Evolutionary conservation across 2,888 invertebrate genomes (phyloP).

Genomic region (Byasa hedistus): DNA sequence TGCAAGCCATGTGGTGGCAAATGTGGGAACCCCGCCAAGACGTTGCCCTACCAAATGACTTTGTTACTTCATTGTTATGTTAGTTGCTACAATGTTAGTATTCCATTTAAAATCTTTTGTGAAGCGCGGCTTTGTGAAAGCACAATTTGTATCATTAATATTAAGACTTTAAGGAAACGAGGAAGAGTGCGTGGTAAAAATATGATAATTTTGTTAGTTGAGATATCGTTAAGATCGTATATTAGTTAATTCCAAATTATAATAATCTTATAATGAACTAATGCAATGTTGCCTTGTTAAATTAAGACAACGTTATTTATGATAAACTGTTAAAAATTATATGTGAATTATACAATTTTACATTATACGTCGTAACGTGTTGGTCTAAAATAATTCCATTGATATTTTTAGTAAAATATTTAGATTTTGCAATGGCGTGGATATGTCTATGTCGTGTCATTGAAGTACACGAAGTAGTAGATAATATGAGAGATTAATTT

Average conservation of each 20-base stretch:
- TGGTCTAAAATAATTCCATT: not conserved
- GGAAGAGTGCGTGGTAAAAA: not conserved
- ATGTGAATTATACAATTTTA: too few species aligned
- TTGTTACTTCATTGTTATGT: conserved; percentile 71
- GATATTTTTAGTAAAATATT: not conserved
- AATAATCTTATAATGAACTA: not conserved
- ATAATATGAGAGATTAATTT: conserved; percentile 63
- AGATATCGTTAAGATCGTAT: not conserved
- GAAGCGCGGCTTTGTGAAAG: conserved; percentile 32
- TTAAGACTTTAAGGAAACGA: conserved; percentile 1
- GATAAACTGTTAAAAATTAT: too few species aligned
- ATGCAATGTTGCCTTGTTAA: not conserved
- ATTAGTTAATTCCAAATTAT: not conserved
- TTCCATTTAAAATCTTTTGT: conserved; percentile 33
- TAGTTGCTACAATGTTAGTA: conserved; percentile 46
- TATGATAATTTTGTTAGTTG: not conserved
- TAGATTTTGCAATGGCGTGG: too few species aligned
- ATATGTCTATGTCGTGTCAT: conserved; percentile 54
- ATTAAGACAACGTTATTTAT: not conserved
- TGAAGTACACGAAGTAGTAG: conserved; percentile 61
- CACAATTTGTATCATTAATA: conserved; percentile 47
- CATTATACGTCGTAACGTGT: not conserved
- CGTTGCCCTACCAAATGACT: conserved; percentile 71
- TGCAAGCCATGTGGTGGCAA: conserved; percentile 73
- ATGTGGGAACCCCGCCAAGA: conserved; percentile 79